Evolutionary conservation across 2,888 invertebrate genomes (phyloP).

Genomic region (Falcaria lacertinaria): DNA sequence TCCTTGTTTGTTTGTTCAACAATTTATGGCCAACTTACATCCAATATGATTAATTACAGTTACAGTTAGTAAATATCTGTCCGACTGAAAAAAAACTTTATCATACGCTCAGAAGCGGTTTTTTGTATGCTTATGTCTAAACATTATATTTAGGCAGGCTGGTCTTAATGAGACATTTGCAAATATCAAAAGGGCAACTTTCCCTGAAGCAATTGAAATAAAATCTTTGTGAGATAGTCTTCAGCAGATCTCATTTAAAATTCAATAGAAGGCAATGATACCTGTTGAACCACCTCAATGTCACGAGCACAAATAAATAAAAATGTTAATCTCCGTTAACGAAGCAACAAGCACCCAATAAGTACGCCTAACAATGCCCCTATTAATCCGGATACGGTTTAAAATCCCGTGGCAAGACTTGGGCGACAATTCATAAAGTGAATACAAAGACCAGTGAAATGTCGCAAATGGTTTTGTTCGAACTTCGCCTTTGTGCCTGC

Average conservation of each 20-base stretch:
- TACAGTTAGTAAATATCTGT: no score
- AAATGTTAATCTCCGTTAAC: slow-evolving; percentile 6
- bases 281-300: not conserved
- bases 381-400: slow-evolving; percentile 16
- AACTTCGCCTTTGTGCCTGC: slow-evolving; percentile 35
- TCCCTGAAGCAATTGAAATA: no score
- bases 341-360: slow-evolving; percentile 17
- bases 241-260: not conserved
- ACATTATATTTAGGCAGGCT: no score
- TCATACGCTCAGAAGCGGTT: no score
- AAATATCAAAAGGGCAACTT: no score
- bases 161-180: no score
- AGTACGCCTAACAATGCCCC: not conserved
- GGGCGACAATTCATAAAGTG: slow-evolving; percentile 34
- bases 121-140: no score
- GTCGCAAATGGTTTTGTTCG: slow-evolving; percentile 39
- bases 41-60: no score
- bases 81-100: no score
- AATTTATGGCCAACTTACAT: no score
- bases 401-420: slow-evolving; percentile 28
- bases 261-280: not conserved
- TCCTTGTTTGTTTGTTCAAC: no score
- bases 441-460: slow-evolving; percentile 29
- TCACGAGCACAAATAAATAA: not conserved
- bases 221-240: no score